Evolutionary conservation across 1,140 invertebrate genomes (phyloP).

Genomic region (Streblospio benedicti): DNA sequence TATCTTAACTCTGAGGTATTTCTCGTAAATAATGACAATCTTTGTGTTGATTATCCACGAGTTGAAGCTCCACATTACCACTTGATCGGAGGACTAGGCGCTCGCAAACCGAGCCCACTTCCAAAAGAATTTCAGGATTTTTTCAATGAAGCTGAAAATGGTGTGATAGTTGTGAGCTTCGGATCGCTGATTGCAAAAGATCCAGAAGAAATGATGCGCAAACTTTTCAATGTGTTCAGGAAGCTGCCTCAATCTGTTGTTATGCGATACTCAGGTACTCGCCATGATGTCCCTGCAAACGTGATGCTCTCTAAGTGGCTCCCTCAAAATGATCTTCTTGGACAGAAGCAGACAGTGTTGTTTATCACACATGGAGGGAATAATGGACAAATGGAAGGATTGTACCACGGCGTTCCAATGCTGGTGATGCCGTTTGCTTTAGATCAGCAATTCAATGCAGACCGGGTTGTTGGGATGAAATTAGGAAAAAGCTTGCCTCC

Average conservation of each 20-base stretch:
- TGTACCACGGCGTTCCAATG: conserved; percentile 64
- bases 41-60: background rate
- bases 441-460: conserved; percentile 54
- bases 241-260: conserved; percentile 50
- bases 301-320: conserved; percentile 65
- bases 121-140: background rate
- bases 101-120: background rate
- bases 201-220: conserved; percentile 16
- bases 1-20: too few species aligned
- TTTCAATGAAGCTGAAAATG: background rate
- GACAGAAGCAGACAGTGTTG: conserved; percentile 46
- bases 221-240: conserved; percentile 45
- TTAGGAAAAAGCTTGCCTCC: conserved; percentile 34
- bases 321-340: conserved; percentile 71
- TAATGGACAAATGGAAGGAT: conserved; percentile 62
- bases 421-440: conserved; percentile 62
- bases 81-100: background rate
- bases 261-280: conserved; percentile 51
- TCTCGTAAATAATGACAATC: too few species aligned
- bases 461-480: conserved; percentile 33
- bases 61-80: background rate
- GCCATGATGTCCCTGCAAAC: conserved; percentile 55
- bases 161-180: conserved; percentile 2
- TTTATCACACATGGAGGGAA: conserved; percentile 68
- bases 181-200: background rate